Percentiles rank a stretch among this genome's conserved stretches.
Evolutionary conservation across 2,888 invertebrate species (phyloP).

Genomic region (Lysandra coridon): DNA sequence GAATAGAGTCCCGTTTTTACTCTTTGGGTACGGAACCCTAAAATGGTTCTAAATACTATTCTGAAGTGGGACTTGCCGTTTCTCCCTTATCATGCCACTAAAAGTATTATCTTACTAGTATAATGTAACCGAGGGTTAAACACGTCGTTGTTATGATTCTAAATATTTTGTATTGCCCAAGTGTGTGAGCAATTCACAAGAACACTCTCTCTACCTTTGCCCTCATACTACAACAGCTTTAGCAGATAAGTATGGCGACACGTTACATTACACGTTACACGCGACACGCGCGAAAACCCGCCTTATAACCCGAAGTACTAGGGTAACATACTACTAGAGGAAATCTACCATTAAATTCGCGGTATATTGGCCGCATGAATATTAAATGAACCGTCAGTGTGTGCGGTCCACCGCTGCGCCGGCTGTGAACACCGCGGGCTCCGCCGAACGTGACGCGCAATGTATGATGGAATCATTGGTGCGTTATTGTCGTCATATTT

Average conservation of each 20-base stretch:
- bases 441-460: background rate
- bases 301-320: background rate
- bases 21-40: no score
- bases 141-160: no score
- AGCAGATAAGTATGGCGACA: background rate
- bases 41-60: no score
- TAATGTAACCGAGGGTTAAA: no score
- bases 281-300: background rate
- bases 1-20: no score
- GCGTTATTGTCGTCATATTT: background rate
- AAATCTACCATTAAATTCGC: background rate
- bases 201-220: no score
- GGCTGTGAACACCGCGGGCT: background rate
- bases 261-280: background rate
- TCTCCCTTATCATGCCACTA: no score
- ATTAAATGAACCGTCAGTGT: constrained; percentile 16
- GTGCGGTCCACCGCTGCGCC: constrained; percentile 9
- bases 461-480: constrained; percentile 13
- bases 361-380: background rate
- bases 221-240: no score
- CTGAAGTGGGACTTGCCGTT: no score
- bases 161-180: no score
- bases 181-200: no score
- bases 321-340: background rate
- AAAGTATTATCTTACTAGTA: no score